A percentile compares a stretch with the other conserved stretches of the same genome.
Evolutionary conservation across 2,113 vertebrate species (phyloP).

Genomic region (Mormoops blainvillei): DNA sequence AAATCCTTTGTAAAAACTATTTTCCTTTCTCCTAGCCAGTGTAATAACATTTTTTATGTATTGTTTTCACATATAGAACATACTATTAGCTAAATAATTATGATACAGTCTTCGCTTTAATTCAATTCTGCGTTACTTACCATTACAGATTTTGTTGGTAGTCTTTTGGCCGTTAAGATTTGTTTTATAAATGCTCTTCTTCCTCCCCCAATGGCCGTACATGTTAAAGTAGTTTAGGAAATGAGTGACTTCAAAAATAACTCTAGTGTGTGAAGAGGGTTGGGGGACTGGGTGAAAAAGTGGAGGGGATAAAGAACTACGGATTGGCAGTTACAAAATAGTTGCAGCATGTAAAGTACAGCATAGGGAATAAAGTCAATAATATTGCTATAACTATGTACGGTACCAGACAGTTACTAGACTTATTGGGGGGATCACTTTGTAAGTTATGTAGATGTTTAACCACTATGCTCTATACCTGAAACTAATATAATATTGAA

Average conservation of each 20-base stretch:
- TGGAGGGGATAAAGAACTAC: background rate
- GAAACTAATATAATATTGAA: background rate
- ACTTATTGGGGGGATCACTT: background rate
- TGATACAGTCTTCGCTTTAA: background rate
- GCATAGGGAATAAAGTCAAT: background rate
- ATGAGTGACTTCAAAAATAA: background rate
- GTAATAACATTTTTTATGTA: background rate
- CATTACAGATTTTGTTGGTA: background rate
- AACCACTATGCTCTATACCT: background rate
- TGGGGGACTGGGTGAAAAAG: background rate
- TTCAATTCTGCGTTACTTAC: background rate
- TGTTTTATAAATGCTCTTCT: background rate
- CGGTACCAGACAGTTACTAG: no score
- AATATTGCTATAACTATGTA: background rate
- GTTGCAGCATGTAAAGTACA: background rate
- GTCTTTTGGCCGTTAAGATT: background rate
- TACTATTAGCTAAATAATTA: background rate
- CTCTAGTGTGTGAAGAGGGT: background rate
- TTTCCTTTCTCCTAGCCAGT: background rate
- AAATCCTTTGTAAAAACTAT: background rate
- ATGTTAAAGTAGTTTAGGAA: background rate
- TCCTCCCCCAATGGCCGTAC: background rate
- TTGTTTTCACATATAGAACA: background rate
- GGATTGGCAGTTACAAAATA: background rate
- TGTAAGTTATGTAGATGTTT: background rate